A percentile compares a stretch with the other conserved stretches of the same genome.
Evolutionary conservation across 2,113 vertebrate genomes (phyloP).

Genomic region (Thomomys bottae): DNA sequence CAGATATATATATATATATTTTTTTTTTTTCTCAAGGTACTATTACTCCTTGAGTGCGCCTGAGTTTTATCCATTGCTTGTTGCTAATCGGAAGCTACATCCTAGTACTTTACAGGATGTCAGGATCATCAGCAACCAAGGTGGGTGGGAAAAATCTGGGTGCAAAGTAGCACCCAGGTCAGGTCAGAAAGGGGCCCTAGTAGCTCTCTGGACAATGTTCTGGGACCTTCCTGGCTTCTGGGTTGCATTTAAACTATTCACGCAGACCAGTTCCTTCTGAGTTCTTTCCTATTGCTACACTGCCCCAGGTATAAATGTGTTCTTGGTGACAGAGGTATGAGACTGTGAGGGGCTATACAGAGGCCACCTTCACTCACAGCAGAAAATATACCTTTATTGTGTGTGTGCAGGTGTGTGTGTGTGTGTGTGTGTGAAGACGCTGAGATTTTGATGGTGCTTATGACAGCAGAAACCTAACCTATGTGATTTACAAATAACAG

Average conservation of each 20-base stretch:
- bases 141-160: too few relatives aligned
- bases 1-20: too few relatives aligned
- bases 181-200: background rate
- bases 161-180: accelerated
- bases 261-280: too few relatives aligned
- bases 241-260: background rate
- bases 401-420: background rate
- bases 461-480: background rate
- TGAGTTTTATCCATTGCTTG: background rate
- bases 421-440: background rate
- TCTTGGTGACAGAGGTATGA: background rate
- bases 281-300: background rate
- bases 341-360: accelerated
- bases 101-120: background rate
- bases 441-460: background rate
- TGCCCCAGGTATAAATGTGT: background rate
- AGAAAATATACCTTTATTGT: background rate
- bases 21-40: background rate
- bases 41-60: background rate
- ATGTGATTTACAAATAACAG: background rate
- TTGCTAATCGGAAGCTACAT: background rate
- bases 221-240: background rate
- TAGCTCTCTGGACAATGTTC: background rate
- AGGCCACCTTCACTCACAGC: background rate
- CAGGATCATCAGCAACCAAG: accelerated